Conservation (phyloP, 2,797 vertebrate species). For the Chloroceryle inda region DNA sequence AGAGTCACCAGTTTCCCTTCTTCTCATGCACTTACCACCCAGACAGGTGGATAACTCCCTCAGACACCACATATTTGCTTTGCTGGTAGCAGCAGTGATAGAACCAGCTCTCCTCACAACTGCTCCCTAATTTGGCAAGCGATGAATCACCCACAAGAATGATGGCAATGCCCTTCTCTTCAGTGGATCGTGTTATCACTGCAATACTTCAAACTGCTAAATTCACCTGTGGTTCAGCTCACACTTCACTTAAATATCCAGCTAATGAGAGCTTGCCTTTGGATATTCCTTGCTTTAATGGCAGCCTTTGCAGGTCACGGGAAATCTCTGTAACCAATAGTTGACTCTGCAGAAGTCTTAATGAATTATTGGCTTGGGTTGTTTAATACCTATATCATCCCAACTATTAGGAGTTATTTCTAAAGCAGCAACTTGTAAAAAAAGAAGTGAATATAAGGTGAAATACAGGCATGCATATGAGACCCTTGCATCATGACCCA, state of each 20-base stretch:
- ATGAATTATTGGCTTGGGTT: not conserved
- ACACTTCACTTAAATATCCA: conserved; percentile 28
- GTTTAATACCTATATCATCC: not conserved
- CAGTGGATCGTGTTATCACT: conserved; percentile 17
- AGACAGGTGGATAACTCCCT: not conserved
- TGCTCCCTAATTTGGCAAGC: not conserved
- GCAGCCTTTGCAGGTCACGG: not conserved
- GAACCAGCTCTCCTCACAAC: not conserved
- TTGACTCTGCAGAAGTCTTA: not conserved
- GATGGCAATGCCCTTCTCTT: not conserved
- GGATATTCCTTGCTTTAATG: not conserved
- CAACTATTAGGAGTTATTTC: not conserved
- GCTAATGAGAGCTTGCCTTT: not conserved
- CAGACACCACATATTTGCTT: not conserved
- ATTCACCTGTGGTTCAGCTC: conserved; percentile 12
- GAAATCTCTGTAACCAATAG: not conserved
- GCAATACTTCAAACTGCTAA: not conserved
- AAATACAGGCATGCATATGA: not conserved
- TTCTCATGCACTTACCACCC: not conserved
- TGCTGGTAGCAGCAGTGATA: not conserved
- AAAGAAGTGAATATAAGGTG: not conserved
- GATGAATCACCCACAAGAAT: conserved; percentile 23
- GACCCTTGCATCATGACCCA: not conserved
- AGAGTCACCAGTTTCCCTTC: not conserved
- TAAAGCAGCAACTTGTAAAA: not conserved